Base-by-base conservation (phyloP, 1,140 invertebrate species). In the Cydia amplana region DNA sequence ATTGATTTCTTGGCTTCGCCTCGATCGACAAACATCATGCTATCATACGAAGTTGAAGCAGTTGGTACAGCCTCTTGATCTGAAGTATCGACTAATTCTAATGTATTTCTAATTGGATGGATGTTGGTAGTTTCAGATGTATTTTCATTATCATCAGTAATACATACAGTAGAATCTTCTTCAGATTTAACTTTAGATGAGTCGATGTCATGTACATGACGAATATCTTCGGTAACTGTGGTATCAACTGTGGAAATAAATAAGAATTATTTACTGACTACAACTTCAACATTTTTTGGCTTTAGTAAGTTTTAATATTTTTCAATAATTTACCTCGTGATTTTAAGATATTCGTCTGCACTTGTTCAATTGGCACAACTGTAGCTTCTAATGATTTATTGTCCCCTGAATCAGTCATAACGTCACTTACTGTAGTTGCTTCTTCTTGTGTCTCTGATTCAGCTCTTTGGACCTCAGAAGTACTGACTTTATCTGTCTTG, bases 1-100 rank as follows among this genome's bases (percentile, higher is more conserved):
- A 85, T 85, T 43, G 79, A 80, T 40, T 72, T 74, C 46, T 81
- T 82, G 0, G 81, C 81, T 72, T 85, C 80, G 1, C 63, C 73
- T 0, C 75, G 75, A 23, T 80, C 77, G 4, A 75, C 36, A 20
- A 74, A 67, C 20, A 80, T 43, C 75, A 81, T 76, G 2, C 51
- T 65, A 5, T 80, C 75, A 25, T 75, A 76, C 2, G 78, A 73
- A 18, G 75, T 76, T 1, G 72, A 64, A 9, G 73, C 49, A 40
- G 16, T 63, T n/a, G 16, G 40, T 46, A 55, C 43, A 14, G 25
- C 23, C 7, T 16, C 40, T 40, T 36, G 43, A 16, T 70, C 73
- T 77, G 43, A 9, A 74, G 51, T 18, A 5, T n/a, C 9, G 7
- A 12, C 7, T 60, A 12, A 60, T 23, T 60, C 55, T 23, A 4